phyloP scores from a whole-genome alignment of 2,797 vertebrate genomes.

The Eulemur rubriventer region DNA sequence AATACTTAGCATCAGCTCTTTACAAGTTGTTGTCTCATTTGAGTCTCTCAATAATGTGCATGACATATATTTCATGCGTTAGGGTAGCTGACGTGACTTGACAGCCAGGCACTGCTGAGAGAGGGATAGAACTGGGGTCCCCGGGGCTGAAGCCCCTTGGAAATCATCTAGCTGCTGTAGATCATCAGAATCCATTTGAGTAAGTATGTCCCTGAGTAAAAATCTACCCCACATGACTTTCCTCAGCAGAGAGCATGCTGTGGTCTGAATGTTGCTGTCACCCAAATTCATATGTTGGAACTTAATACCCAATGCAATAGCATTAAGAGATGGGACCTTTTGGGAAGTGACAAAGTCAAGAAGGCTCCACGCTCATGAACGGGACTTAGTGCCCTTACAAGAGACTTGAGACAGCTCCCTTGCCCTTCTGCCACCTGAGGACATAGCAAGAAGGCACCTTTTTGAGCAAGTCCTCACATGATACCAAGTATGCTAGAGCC shows the following conservation, averaged over 20 bases:
- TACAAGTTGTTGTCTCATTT: not conserved
- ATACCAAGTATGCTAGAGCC: not conserved
- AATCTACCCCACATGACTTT: not conserved
- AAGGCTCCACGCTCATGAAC: not conserved
- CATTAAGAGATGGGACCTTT: not conserved
- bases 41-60: not conserved
- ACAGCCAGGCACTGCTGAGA: not conserved
- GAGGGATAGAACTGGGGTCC: not conserved
- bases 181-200: not conserved
- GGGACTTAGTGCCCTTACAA: not conserved
- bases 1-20: not conserved
- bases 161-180: not conserved
- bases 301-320: not conserved
- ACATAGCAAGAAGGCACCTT: not conserved
- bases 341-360: not conserved
- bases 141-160: not conserved
- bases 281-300: not conserved
- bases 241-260: not conserved
- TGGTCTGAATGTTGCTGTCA: not conserved
- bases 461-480: not conserved
- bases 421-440: not conserved
- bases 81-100: not conserved
- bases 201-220: not conserved
- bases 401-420: not conserved
- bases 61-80: not conserved